Conservation (phyloP, 2,113 vertebrate genomes). For the Columbina picui region DNA sequence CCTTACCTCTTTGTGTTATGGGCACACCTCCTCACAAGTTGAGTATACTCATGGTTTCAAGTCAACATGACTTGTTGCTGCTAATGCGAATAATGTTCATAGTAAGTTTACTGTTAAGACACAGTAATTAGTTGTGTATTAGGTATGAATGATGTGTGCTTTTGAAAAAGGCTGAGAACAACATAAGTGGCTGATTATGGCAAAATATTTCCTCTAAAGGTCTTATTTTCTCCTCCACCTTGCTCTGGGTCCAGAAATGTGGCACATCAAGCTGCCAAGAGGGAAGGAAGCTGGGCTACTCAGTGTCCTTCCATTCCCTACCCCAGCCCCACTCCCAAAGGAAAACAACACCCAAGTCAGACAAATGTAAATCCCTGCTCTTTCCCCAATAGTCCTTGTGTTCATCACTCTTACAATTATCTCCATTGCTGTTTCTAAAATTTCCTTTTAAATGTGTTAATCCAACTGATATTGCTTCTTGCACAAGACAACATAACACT, state of each 20-base stretch:
- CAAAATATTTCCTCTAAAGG: neutral
- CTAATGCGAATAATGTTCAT: neutral
- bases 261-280: rapidly evolving
- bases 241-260: neutral
- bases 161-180: neutral
- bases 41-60: neutral
- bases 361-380: neutral
- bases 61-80: neutral
- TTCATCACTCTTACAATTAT: neutral
- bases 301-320: neutral
- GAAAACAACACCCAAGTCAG: neutral
- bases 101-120: neutral
- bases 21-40: neutral
- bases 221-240: neutral
- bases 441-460: neutral
- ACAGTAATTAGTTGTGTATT: neutral
- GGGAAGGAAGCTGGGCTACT: neutral
- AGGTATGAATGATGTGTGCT: rapidly evolving
- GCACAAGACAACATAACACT: neutral
- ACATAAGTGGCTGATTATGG: neutral
- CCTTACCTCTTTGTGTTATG: neutral
- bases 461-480: neutral
- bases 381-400: neutral
- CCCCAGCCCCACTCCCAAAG: neutral
- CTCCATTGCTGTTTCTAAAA: neutral